Conservation (phyloP, 2,113 vertebrate species). For the Heloderma charlesbogerti region DNA sequence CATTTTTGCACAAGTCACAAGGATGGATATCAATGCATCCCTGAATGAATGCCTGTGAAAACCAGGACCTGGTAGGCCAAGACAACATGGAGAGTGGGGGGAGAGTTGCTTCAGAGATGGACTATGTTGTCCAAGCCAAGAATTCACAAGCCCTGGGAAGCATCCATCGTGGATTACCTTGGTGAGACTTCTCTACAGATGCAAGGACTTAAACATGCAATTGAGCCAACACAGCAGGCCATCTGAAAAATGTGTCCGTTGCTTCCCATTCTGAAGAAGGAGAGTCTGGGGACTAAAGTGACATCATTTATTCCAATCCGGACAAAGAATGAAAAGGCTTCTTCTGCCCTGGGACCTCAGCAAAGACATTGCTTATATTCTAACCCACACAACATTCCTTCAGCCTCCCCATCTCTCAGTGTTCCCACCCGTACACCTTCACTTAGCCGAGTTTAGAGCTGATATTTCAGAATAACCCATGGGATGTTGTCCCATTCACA, state of each 20-base stretch:
- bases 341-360: not conserved
- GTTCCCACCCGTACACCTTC: not conserved
- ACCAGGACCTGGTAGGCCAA: not conserved
- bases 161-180: not conserved
- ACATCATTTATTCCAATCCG: conserved; percentile 20
- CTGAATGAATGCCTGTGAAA: conserved; percentile 13
- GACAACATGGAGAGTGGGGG: rapidly evolving
- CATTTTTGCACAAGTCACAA: not conserved
- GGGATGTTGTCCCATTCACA: too few species aligned
- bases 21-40: conserved; percentile 8
- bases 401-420: not conserved
- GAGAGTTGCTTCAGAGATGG: conserved; percentile 1
- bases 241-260: not conserved
- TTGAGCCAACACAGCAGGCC: not conserved
- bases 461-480: not conserved
- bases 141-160: not conserved
- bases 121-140: not conserved
- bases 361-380: not conserved
- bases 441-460: too few species aligned
- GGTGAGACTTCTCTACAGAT: not conserved
- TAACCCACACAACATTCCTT: not conserved
- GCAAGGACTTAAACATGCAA: not conserved
- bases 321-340: conserved; percentile 32
- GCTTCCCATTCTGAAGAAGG: conserved; percentile 10
- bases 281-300: not conserved